Conservation (phyloP, 2,888 invertebrate genomes). For the Carterocephalus palaemon region DNA sequence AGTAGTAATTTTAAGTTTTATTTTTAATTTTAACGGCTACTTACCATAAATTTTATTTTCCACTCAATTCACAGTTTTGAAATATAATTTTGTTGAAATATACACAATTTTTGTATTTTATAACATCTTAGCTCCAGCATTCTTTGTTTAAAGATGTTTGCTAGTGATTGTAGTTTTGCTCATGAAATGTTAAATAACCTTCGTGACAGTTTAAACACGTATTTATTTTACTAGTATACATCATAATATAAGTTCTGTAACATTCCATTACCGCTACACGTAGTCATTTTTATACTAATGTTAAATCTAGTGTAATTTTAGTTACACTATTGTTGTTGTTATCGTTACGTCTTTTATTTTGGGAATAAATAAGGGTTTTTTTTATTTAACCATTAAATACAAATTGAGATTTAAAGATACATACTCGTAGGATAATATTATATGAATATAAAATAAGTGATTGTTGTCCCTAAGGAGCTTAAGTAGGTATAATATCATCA, state of each 20-base stretch:
- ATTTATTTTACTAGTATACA: too few species aligned
- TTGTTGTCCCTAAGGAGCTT: neutral
- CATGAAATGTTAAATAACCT: slow-evolving; percentile 19
- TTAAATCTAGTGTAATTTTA: slow-evolving; percentile 24
- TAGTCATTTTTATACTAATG: slow-evolving; percentile 23
- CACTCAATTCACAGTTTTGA: slow-evolving; percentile 25
- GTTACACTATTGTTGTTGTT: slow-evolving; percentile 24
- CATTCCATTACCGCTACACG: slow-evolving; percentile 20
- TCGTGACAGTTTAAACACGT: too few species aligned
- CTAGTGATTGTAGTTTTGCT: slow-evolving; percentile 15
- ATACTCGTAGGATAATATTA: slow-evolving; percentile 1
- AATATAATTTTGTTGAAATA: neutral
- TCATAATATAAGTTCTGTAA: slow-evolving; percentile 22
- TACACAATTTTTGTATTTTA: neutral
- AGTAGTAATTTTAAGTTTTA: slow-evolving; percentile 52
- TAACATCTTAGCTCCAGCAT: slow-evolving; percentile 24
- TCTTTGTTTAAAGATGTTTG: slow-evolving; percentile 10
- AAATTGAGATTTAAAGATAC: slow-evolving; percentile 2
- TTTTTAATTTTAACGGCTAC: slow-evolving; percentile 44
- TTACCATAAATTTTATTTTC: slow-evolving; percentile 31
- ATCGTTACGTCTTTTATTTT: slow-evolving; percentile 25
- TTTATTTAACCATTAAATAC: slow-evolving; percentile 13
- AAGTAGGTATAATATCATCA: neutral
- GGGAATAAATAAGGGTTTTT: slow-evolving; percentile 13
- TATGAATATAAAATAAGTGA: slow-evolving; percentile 2